These are phyloP conservation scores for Aurelia sp. DNA, from an alignment of 30 jellyfish, hydroid and myxozoan species.

Conservation along the genomic window DNA sequence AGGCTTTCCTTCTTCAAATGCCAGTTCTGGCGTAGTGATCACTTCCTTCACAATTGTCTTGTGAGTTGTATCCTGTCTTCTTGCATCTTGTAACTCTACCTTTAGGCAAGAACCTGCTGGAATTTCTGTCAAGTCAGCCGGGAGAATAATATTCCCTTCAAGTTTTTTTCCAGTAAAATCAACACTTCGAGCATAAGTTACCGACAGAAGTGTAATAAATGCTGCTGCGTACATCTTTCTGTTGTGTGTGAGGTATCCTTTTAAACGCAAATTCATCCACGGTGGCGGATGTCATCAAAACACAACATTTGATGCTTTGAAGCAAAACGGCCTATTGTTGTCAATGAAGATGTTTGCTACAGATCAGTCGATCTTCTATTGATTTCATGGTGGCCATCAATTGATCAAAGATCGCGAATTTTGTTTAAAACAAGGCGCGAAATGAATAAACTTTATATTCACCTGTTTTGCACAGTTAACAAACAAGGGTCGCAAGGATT, in stretches of 20 bases:
- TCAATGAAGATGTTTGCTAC: not conserved
- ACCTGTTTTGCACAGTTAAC: too few relatives aligned
- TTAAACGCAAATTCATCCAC: not conserved
- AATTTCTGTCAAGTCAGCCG: conserved; percentile 21
- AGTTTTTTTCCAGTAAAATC: conserved; percentile 35
- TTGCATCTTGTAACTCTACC: conserved; percentile 26
- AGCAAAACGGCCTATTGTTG: not conserved
- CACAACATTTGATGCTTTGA: not conserved
- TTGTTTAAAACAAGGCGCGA: conserved; percentile 1
- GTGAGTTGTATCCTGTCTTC: conserved; percentile 28
- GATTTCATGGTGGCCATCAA: conserved; percentile 15
- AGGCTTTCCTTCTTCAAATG: conserved; percentile 25
- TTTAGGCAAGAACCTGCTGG: conserved; percentile 32
- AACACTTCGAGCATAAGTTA: not conserved
- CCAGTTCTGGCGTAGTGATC: conserved; percentile 12
- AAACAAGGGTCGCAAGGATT: too few relatives aligned
- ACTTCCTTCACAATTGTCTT: conserved; percentile 7
- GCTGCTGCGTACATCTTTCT: conserved; percentile 1
- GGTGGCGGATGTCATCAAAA: not conserved
- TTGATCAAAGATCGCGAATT: conserved; percentile 39
- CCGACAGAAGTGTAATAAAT: not conserved
- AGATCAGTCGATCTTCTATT: conserved; percentile 12
- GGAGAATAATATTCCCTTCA: conserved; percentile 33
- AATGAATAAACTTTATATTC: too few relatives aligned
- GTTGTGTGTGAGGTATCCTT: not conserved